phyloP scores from a whole-genome alignment of 2,113 vertebrate species.

The Nothocercus julius region DNA sequence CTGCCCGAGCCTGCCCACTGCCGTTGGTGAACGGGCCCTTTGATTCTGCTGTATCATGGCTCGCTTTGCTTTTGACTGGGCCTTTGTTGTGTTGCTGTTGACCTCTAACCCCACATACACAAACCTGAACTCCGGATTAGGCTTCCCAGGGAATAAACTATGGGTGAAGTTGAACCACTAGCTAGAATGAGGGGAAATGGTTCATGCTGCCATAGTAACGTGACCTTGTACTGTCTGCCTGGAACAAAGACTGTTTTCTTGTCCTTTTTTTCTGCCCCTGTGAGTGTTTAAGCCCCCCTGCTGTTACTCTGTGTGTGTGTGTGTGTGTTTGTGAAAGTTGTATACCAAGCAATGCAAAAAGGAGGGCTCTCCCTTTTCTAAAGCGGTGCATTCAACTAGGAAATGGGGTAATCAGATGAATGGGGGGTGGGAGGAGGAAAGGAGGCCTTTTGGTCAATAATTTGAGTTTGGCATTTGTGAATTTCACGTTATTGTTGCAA shows the following conservation, averaged over 20 bases:
- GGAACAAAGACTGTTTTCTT: slow-evolving; percentile 83
- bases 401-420: not conserved
- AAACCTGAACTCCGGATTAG: slow-evolving; percentile 79
- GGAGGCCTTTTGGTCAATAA: not conserved
- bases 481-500: not conserved
- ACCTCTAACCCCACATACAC: slow-evolving; percentile 79
- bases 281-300: slow-evolving; percentile 57
- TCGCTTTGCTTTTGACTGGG: slow-evolving; percentile 78
- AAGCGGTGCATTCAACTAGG: slow-evolving; percentile 31
- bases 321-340: not conserved
- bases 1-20: not conserved
- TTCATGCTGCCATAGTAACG: slow-evolving; percentile 80
- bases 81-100: slow-evolving; percentile 84
- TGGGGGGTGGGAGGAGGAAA: not conserved
- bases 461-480: not conserved
- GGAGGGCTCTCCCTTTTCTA: not conserved
- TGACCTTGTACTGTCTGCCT: slow-evolving; percentile 71
- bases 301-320: not conserved
- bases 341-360: not conserved
- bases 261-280: slow-evolving; percentile 71
- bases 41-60: slow-evolving; percentile 67
- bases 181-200: slow-evolving; percentile 71
- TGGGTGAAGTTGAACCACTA: slow-evolving; percentile 58
- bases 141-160: slow-evolving; percentile 75
- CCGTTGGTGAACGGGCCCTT: slow-evolving; percentile 69